Evolutionary conservation across 2,888 invertebrate species (phyloP).

Genomic region (Caenorhabditis angaria): DNA sequence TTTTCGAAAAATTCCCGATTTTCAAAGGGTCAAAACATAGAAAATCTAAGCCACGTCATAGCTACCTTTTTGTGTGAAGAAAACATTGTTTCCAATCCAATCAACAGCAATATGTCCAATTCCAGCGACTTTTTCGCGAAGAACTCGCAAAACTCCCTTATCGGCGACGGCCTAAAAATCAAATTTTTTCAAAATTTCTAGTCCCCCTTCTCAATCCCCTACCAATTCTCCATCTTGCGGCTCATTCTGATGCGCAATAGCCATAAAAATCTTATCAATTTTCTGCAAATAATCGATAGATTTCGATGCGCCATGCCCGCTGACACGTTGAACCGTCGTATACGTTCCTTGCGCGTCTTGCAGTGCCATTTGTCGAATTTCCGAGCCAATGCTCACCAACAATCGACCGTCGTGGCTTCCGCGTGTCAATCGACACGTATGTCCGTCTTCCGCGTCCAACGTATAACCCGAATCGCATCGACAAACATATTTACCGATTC

Average conservation of each 20-base stretch:
- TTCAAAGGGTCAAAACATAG: not conserved
- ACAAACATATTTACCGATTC: conserved; percentile 74
- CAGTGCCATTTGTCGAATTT: conserved; percentile 31
- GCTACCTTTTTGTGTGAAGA: conserved; percentile 45
- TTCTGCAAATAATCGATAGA: conserved; percentile 17
- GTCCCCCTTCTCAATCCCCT: not conserved
- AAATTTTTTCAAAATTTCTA: not conserved
- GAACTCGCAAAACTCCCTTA: conserved; percentile 17
- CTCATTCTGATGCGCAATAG: not conserved
- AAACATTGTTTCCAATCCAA: conserved; percentile 47
- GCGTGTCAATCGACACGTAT: conserved; percentile 31
- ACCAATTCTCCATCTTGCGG: conserved; percentile 25
- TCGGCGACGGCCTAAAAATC: conserved; percentile 12
- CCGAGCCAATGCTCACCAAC: conserved; percentile 25
- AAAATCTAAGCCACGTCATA: too few relatives aligned
- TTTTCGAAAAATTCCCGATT: too few relatives aligned
- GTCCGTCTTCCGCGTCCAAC: conserved; percentile 43
- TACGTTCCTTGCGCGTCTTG: conserved; percentile 15
- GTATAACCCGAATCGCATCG: conserved; percentile 50
- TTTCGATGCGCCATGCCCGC: conserved; percentile 8
- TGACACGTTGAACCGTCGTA: conserved; percentile 11
- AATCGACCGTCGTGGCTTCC: conserved; percentile 15
- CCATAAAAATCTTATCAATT: conserved; percentile 20
- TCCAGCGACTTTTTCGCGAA: conserved; percentile 42
- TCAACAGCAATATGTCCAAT: conserved; percentile 51